Evolutionary conservation across 2,888 invertebrate genomes (phyloP).

Genomic region (Bombylius discolor): DNA sequence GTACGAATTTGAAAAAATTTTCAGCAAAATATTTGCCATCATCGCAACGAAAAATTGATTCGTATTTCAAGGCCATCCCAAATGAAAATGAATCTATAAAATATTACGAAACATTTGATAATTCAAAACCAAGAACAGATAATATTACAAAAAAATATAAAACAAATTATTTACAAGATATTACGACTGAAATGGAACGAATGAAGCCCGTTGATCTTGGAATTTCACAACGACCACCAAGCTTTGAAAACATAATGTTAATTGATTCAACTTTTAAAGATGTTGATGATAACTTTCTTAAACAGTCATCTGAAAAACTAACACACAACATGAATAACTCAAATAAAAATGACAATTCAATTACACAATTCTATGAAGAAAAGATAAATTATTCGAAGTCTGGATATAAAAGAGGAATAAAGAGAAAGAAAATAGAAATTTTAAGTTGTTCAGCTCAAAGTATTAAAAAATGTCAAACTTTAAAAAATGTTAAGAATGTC

Average conservation of each 20-base stretch:
- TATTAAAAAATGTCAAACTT: no score
- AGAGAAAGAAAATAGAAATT: not conserved
- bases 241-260: no score
- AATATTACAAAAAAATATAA: not conserved
- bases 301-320: no score
- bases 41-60: constrained; percentile 8
- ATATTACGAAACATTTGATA: constrained; percentile 10
- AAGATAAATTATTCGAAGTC: not conserved
- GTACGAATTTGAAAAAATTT: constrained; percentile 11
- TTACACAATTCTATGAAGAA: not conserved
- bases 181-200: not conserved
- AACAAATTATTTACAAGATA: not conserved
- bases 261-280: no score
- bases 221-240: no score
- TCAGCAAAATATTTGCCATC: constrained; percentile 6
- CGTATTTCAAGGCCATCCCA: constrained; percentile 2
- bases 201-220: not conserved
- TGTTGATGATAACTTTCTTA: no score
- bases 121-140: constrained; percentile 2
- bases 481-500: no score
- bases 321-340: no score
- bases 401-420: not conserved
- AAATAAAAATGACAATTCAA: no score
- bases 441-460: no score
- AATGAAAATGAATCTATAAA: not conserved